Evolutionary conservation across 1,140 invertebrate genomes (phyloP), one percentile per base, ranked within the genome.

Genomic region (Agrypnia vestita): DNA sequence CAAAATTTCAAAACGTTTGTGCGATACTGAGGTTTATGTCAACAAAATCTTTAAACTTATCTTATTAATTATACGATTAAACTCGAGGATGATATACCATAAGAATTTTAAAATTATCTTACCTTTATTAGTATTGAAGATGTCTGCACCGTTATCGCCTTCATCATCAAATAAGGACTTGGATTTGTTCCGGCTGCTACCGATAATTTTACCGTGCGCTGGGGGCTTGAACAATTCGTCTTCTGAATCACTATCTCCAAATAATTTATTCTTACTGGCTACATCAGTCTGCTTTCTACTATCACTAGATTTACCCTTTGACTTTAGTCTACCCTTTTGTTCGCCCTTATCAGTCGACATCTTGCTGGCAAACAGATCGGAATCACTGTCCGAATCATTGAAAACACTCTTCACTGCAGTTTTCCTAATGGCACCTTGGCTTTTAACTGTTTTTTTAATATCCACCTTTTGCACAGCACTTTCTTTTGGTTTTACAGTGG

Each of bases 41-140:
- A 51, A 13, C 49, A 3, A 51, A 8, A 51, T 51, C 11, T 12
- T 9, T 51, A 51, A 15, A 13, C n/a, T 51, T 13, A 15, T 51
- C n/a, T 51, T 51, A 9, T 12, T 1, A 4, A 4, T 13, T 8
- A 51, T 12, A 4, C 11, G 8, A 13, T 51, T 4, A 13, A 12
- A 9, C n/a, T 9, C 1, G 49, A 13, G n/a, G 11, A 35, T 35
- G 6, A 35, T 3, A 35, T 6, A 6, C 25, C 6, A 35, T 35
- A 35, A 35, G 25, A 17, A 59, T 17, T 8, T 59, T 10, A 77
- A 51, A 12, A 67, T 12, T 72, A 9, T 46, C 64, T 44, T 72
- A 83, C 82, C 72, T 83, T 76, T 81, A 13, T 79, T 75, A 44
- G 64, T 64, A 49, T 74, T 77, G 53, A 83, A 80, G 21, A 83